Conservation (phyloP, 2,113 vertebrate genomes). For the Macrotis lagotis region DNA sequence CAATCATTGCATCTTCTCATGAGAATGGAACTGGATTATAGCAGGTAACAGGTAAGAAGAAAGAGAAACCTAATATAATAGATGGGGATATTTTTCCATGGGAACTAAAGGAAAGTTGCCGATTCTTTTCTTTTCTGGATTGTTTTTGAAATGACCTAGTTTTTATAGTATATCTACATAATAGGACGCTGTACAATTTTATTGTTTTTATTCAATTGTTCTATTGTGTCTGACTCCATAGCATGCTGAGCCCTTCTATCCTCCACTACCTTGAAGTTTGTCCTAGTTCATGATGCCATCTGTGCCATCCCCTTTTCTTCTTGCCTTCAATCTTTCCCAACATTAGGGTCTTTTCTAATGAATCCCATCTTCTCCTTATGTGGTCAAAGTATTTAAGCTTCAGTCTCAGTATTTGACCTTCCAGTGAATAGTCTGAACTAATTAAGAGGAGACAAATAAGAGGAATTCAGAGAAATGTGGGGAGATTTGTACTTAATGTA, state of each 20-base stretch:
- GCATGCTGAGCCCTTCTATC: background rate
- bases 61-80: background rate
- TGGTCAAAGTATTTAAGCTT: background rate
- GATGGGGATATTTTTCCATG: background rate
- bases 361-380: background rate
- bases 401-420: background rate
- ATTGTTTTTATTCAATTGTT: background rate
- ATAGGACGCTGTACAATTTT: background rate
- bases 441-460: background rate
- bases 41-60: background rate
- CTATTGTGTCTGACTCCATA: background rate
- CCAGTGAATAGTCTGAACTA: background rate
- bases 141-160: background rate
- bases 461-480: background rate
- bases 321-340: background rate
- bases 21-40: background rate
- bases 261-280: background rate
- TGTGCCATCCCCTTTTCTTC: background rate
- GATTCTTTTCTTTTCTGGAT: background rate
- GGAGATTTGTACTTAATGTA: background rate
- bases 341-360: background rate
- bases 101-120: background rate
- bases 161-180: background rate
- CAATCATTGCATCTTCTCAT: background rate
- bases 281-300: background rate